Evolutionary conservation across 2,113 vertebrate species (phyloP).

Genomic region (Psilopogon haemacephalus): DNA sequence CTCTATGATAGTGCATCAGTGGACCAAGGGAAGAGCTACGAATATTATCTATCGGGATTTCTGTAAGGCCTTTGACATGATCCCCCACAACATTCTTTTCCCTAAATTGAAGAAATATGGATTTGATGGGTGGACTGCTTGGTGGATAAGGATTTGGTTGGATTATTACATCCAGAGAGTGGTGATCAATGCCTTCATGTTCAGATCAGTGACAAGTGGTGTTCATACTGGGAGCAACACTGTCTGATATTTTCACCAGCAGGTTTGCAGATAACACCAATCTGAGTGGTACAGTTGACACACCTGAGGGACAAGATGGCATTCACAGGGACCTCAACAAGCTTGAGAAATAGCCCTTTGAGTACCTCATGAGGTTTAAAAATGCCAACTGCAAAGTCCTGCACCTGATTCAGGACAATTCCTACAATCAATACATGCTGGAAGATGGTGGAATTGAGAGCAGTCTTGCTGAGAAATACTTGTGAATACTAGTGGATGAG

Average conservation of each 20-base stretch:
- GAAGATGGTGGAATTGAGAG: neutral
- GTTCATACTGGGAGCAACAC: no score
- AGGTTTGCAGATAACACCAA: neutral
- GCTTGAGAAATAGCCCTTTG: neutral
- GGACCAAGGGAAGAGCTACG: no score
- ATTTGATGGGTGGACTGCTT: no score
- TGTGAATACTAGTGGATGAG: neutral
- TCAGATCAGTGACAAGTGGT: neutral
- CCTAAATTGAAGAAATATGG: no score
- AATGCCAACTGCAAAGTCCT: neutral
- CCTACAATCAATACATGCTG: neutral
- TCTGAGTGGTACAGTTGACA: neutral
- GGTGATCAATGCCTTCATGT: neutral
- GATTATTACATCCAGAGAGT: neutral
- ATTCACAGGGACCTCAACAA: neutral
- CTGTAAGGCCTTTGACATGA: no score
- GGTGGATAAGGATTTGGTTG: neutral
- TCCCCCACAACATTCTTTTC: no score
- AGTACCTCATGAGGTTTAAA: neutral
- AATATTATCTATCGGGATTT: no score
- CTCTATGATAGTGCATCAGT: neutral
- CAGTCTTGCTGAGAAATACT: neutral
- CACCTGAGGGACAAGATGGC: neutral
- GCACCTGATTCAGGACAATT: neutral
- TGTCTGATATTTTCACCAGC: no score